These are phyloP conservation scores for Drosophila virilis DNA, from an alignment of 1,140 invertebrate species.

Conservation along the genomic window DNA sequence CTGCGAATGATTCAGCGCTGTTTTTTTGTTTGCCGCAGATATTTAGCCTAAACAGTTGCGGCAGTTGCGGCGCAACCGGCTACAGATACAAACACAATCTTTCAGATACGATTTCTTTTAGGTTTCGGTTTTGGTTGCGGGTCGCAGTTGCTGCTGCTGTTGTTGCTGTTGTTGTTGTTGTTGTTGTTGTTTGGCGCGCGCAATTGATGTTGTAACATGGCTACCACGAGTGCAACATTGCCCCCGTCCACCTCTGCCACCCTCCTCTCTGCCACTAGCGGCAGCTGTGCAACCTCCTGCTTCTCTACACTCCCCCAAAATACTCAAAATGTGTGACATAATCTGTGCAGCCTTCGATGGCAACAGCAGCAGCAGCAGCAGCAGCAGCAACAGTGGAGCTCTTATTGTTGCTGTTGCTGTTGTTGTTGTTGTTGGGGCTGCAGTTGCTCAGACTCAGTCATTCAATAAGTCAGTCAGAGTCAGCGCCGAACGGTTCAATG, in stretches of 20 bases:
- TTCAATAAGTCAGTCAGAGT: slow-evolving; percentile 79
- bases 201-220: slow-evolving; percentile 81
- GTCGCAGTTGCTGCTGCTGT: slow-evolving; percentile 47
- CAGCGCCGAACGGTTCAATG: slow-evolving; percentile 51
- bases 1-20: slow-evolving; percentile 36
- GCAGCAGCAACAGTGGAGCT: slow-evolving; percentile 13
- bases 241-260: slow-evolving; percentile 8
- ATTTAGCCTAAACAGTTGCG: slow-evolving; percentile 42
- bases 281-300: slow-evolving; percentile 26
- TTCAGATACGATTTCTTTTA: slow-evolving; percentile 76
- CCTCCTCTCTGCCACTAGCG: background rate
- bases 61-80: slow-evolving; percentile 7
- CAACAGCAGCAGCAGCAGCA: slow-evolving; percentile 44
- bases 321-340: slow-evolving; percentile 80
- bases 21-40: slow-evolving; percentile 18
- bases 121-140: slow-evolving; percentile 53
- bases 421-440: slow-evolving; percentile 45
- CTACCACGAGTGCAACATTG: slow-evolving; percentile 77
- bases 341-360: slow-evolving; percentile 80
- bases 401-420: slow-evolving; percentile 38
- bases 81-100: slow-evolving; percentile 53
- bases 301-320: slow-evolving; percentile 57
- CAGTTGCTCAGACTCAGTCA: slow-evolving; percentile 64
- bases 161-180: slow-evolving; percentile 50
- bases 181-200: slow-evolving; percentile 73